Evolutionary conservation across 2,888 invertebrate species (phyloP), one percentile per base, ranked within the genome.

Genomic region (Odontocerum albicorne): DNA sequence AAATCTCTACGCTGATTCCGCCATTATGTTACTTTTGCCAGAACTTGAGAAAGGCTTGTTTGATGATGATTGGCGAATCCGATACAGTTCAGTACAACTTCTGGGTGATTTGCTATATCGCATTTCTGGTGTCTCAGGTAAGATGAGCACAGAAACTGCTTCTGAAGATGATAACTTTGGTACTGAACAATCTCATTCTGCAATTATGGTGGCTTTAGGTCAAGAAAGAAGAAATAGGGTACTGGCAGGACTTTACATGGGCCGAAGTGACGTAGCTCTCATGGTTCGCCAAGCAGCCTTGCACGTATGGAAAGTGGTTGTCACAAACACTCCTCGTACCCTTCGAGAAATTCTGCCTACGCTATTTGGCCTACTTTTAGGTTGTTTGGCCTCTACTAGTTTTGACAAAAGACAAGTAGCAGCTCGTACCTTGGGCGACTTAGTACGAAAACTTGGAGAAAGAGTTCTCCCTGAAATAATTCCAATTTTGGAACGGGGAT

Each of bases 251-350:
- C 75, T 97, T 35, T 99, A 99, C 70, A 96, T 99, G 93, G 96
- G 96, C 2, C 81, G 98, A 51, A 96, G 96, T 46, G 98, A 99
- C 68, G 96, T 96, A 0, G 95, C 97, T 2, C 77, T 97, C 45
- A 92, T 96, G 88, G 98, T 98, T 17, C 84, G 98, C 0, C 98
- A 98, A 77, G 93, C 97, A 0, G 96, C 99, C 6, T 82, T 97
- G 52, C 99, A 99, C 71, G 98, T 99, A 0, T 99, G 99, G 99
- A 99, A 99, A 80, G 93, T 98, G 63, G 96, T 99, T 1, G 98
- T 99, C 1, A 92, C 96, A 1, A 98, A 99, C 71, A 99, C 98
- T 0, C 98, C 98, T 1, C 85, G 95, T 69, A 98, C 98, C 0
- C 77, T 99, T 38, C 83, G 95, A 58, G 98, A 98, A 81, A 97